Percentiles rank a stretch among this genome's conserved stretches.
These are phyloP conservation scores for Danaus chrysippus DNA, from an alignment of 2,888 invertebrate species.

Conservation along the genomic window DNA sequence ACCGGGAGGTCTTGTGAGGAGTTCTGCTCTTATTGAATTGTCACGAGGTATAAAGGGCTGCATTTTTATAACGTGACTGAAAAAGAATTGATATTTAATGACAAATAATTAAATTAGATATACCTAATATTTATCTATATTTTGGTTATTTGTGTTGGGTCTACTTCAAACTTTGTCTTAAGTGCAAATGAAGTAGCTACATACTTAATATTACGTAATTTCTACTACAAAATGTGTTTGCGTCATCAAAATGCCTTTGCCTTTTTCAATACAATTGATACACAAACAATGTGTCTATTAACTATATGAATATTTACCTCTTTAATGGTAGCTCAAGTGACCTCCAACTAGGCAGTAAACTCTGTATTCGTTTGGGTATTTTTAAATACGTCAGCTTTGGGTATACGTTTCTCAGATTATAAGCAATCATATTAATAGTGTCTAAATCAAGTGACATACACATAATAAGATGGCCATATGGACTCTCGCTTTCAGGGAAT, in stretches of 20 bases:
- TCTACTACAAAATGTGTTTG: too few relatives aligned
- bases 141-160: too few relatives aligned
- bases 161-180: too few relatives aligned
- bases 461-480: constrained; percentile 50
- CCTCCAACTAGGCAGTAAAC: constrained; percentile 37
- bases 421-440: constrained; percentile 43
- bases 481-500: constrained; percentile 43
- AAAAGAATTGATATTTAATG: constrained; percentile 16
- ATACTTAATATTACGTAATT: too few relatives aligned
- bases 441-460: constrained; percentile 47
- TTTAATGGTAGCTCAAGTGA: constrained; percentile 16
- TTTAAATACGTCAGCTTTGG: constrained; percentile 37
- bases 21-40: constrained; percentile 34
- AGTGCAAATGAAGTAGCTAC: too few relatives aligned
- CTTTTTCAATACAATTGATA: background rate
- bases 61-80: constrained; percentile 31
- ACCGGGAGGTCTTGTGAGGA: constrained; percentile 45
- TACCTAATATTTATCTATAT: too few relatives aligned
- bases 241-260: background rate
- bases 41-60: constrained; percentile 36
- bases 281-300: background rate
- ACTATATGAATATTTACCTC: constrained; percentile 7
- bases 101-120: too few relatives aligned
- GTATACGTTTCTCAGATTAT: constrained; percentile 33
- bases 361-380: constrained; percentile 37